These are phyloP conservation scores for Anguilla marmorata DNA, from an alignment of 2,797 vertebrate genomes.

Conservation along the genomic window DNA sequence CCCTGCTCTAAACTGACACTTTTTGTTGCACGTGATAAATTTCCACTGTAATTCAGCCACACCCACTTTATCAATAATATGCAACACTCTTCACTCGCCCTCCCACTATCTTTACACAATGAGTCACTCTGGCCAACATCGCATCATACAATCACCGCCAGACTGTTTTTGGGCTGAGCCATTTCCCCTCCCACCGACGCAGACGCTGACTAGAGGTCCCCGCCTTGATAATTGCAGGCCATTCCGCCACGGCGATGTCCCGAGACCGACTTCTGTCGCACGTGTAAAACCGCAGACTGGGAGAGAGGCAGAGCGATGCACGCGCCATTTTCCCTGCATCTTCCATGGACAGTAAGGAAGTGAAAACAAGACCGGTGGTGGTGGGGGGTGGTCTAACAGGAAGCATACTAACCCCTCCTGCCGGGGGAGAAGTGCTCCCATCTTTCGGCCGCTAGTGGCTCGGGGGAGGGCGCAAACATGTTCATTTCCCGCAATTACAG, in stretches of 20 bases:
- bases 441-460: background rate
- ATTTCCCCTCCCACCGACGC: background rate
- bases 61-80: background rate
- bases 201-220: background rate
- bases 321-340: background rate
- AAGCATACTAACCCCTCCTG: slow-evolving; percentile 11
- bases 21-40: background rate
- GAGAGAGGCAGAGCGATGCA: background rate
- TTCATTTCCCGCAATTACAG: slow-evolving; percentile 31
- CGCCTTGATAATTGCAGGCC: background rate
- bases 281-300: background rate
- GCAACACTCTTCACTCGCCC: background rate
- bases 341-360: slow-evolving; percentile 2
- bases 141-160: background rate
- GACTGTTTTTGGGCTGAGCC: background rate
- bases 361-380: slow-evolving; percentile 19
- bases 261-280: background rate
- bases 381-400: slow-evolving; percentile 2
- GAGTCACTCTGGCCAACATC: background rate
- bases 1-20: background rate
- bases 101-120: background rate
- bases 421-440: background rate
- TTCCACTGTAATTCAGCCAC: background rate
- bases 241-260: background rate
- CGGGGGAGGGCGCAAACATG: background rate